Base-by-base conservation (phyloP, 2,797 vertebrate species). In the Corythornis leucogaster region DNA sequence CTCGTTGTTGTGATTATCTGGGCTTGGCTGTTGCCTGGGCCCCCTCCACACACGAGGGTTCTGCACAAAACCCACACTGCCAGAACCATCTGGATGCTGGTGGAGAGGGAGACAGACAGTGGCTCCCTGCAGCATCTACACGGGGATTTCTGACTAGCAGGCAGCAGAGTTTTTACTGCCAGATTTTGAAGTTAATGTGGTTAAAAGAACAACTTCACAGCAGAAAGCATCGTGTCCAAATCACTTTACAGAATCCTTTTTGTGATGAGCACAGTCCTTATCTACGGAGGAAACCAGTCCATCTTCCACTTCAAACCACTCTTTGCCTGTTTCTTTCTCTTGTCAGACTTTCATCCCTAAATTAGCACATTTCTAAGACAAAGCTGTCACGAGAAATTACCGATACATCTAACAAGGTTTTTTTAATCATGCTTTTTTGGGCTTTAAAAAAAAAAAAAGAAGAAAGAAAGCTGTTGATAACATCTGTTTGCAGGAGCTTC, bases 351-450 rank as follows among this genome's bases (percentile, higher is more conserved):
- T 95, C 95, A 91, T 90, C 94, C 88, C 57, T 43, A 80, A 92
- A 96, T 93, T 35, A 95, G 87, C 92, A 77, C 85, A 58, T 88
- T 51, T 67, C 85, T 19, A 35, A 95, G 82, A 91, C 91, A 93
- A 94, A 87, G 83, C 28, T 91, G 91, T 90, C 95, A 86, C 2
- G 85, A 46, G 64, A 64, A 93, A 88, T 94, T 55, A 93, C 88
- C 6, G 15, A 17, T n/a, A 54, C 33, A 80, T 73, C 76, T 42
- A 89, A 85, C 30, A 17, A 76, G 69, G 1, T 43, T 26, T 42
- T 71, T 91, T 88, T 46, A 89, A 92, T 89, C 68, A 2, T 26
- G 18, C 35, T 64, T 31, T 73, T 73, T 88, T 45, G 38, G 25
- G 54, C 13, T 83, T 10, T 17, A 28, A 6, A 43, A 48, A 35